Evolutionary conservation across 2,113 vertebrate species (phyloP), one percentile per base, ranked within the genome.

Genomic region (Arvicanthis niloticus): DNA sequence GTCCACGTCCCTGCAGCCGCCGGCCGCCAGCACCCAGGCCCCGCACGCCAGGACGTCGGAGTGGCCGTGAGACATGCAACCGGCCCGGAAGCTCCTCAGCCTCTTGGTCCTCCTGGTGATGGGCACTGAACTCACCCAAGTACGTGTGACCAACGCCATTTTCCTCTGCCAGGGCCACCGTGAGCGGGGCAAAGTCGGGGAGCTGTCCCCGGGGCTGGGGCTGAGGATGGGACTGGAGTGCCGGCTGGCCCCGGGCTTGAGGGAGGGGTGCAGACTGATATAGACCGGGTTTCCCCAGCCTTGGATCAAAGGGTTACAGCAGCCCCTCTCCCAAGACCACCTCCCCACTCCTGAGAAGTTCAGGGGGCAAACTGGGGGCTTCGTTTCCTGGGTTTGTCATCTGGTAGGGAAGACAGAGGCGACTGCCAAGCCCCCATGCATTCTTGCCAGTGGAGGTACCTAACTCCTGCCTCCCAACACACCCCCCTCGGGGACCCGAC

Each of bases 41-140:
- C 98, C 99, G 99, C 97, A 99, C 98, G 99, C 99, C 98, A 99
- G 99, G 98, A 98, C 98, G 98, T 97, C 98, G 98, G 98, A 97
- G 98, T 88, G 98, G 98, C 97, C 93, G 97, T 98, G 97, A 99
- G 99, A 99, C 98, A 99, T 99, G 99, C 99, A 98, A 98, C 99
- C 99, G 97, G 98, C 99, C 98, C 99, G 98, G 99, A 99, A 99
- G 99, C 99, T 99, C 97, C 98, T 99, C 97, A 99, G 99, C 99
- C 99, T 99, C 97, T 98, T 99, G 98, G 97, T 99, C 97, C 99
- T 99, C 98, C 98, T 99, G 99, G 99, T 99, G 98, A 99, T 99
- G 99, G 99, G 99, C 99, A 99, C 99, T 98, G 99, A 99, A 99
- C 99, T 99, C 99, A 99, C 99, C 96, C 99, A 99, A 99, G 99